Conservation (phyloP, 2,113 vertebrate species). For the Brachypteracias leptosomus region DNA sequence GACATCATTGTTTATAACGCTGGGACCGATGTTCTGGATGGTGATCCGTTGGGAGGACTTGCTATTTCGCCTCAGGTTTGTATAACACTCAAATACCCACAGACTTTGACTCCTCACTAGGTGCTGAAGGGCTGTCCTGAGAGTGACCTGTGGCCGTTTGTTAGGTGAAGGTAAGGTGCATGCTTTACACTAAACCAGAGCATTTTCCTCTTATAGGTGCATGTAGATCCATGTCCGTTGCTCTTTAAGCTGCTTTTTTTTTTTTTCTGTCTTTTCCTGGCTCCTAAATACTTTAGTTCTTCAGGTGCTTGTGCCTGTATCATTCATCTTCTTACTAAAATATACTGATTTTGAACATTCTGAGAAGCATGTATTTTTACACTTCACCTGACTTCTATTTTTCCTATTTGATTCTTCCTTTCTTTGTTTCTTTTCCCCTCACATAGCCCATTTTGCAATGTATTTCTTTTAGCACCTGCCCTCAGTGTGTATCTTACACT, state of each 20-base stretch:
- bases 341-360: not conserved
- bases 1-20: slow-evolving; percentile 93
- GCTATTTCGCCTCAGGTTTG: slow-evolving; percentile 90
- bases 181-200: no score
- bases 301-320: not conserved
- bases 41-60: slow-evolving; percentile 91
- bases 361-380: not conserved
- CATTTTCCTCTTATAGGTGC: fast-evolving
- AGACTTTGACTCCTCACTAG: not conserved
- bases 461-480: not conserved
- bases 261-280: not conserved
- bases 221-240: not conserved
- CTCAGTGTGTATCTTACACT: not conserved
- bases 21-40: slow-evolving; percentile 91
- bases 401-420: not conserved
- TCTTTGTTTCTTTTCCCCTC: not conserved
- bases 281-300: not conserved
- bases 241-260: not conserved
- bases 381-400: not conserved
- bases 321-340: not conserved
- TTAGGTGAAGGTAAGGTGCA: not conserved
- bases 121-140: not conserved
- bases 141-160: no score
- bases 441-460: not conserved
- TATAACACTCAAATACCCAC: not conserved